These are phyloP conservation scores for Microplitis manilae DNA, from an alignment of 2,888 invertebrate species.

Conservation along the genomic window DNA sequence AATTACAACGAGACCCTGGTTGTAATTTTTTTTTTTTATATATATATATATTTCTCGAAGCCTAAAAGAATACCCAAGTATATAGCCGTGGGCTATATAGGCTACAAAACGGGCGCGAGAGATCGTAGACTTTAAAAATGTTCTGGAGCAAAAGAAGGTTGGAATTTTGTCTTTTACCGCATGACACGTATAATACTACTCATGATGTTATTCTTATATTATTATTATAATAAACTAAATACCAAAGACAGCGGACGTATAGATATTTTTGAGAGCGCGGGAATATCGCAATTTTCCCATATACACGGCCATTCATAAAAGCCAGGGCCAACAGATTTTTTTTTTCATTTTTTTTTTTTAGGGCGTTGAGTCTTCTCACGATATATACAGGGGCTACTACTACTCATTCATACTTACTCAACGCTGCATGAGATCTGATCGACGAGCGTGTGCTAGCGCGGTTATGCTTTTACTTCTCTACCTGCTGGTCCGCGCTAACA, in stretches of 20 bases:
- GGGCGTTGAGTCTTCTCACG: slow-evolving; percentile 59
- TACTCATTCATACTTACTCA: slow-evolving; percentile 63
- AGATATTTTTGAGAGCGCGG: slow-evolving; percentile 16
- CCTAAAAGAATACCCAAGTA: slow-evolving; percentile 57
- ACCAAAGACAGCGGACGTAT: slow-evolving; percentile 41
- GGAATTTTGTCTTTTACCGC: background rate
- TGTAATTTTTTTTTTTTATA: slow-evolving; percentile 47
- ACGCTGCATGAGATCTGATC: slow-evolving; percentile 60
- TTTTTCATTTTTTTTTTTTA: slow-evolving; percentile 5
- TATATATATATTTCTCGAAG: slow-evolving; percentile 50
- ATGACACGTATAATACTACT: background rate
- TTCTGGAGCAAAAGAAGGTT: slow-evolving; percentile 26
- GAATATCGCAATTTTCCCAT: slow-evolving; percentile 38
- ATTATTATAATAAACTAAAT: background rate
- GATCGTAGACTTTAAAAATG: slow-evolving; percentile 45
- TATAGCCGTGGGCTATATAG: slow-evolving; percentile 44
- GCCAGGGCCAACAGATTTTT: slow-evolving; percentile 8
- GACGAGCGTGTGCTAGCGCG: slow-evolving; percentile 21
- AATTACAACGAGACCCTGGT: slow-evolving; percentile 68
- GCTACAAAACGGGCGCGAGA: slow-evolving; percentile 40
- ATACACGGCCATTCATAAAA: slow-evolving; percentile 37
- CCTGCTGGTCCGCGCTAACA: slow-evolving; percentile 40
- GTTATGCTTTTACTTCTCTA: slow-evolving; percentile 3
- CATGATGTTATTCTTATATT: too few relatives aligned
- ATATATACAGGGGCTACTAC: background rate